phyloP scores from a whole-genome alignment of 2,888 invertebrate genomes.

The Cryptus viduatorius region DNA sequence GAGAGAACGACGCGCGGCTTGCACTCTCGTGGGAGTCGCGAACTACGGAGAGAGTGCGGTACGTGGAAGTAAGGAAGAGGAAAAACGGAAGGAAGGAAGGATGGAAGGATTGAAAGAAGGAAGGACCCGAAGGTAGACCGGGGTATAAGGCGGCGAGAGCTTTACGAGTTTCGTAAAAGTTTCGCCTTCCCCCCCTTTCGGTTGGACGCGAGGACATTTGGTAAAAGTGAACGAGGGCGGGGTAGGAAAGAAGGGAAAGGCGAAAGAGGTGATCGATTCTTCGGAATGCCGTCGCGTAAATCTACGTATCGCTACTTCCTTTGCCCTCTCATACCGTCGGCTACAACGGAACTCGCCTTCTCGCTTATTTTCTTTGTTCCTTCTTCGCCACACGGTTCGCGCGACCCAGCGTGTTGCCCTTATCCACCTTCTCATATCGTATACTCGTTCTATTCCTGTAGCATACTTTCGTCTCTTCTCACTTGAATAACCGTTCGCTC shows the following conservation, averaged over 20 bases:
- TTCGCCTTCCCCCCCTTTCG: constrained; percentile 34
- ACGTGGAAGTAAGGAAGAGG: constrained; percentile 20
- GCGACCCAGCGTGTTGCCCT: background rate
- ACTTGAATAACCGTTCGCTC: background rate
- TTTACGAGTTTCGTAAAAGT: constrained; percentile 70
- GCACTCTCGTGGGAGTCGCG: constrained; percentile 48
- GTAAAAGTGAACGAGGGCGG: constrained; percentile 48
- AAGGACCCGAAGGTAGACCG: constrained; percentile 31
- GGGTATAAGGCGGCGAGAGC: constrained; percentile 54
- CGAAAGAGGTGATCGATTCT: constrained; percentile 50
- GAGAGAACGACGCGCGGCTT: constrained; percentile 40
- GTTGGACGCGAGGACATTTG: constrained; percentile 58
- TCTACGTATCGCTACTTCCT: constrained; percentile 65
- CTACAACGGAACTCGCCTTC: constrained; percentile 32
- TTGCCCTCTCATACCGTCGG: constrained; percentile 38
- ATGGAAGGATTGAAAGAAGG: constrained; percentile 52
- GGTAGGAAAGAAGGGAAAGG: constrained; percentile 20
- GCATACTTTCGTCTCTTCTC: background rate
- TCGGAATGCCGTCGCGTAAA: constrained; percentile 64
- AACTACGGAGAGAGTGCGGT: background rate
- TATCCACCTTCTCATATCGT: background rate
- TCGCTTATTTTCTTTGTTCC: constrained; percentile 30
- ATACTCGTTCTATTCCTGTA: background rate
- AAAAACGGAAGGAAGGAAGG: constrained; percentile 26
- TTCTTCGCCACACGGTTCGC: constrained; percentile 15